Base-by-base conservation (phyloP, 2,113 vertebrate genomes). In the Rhinogobius similis region DNA sequence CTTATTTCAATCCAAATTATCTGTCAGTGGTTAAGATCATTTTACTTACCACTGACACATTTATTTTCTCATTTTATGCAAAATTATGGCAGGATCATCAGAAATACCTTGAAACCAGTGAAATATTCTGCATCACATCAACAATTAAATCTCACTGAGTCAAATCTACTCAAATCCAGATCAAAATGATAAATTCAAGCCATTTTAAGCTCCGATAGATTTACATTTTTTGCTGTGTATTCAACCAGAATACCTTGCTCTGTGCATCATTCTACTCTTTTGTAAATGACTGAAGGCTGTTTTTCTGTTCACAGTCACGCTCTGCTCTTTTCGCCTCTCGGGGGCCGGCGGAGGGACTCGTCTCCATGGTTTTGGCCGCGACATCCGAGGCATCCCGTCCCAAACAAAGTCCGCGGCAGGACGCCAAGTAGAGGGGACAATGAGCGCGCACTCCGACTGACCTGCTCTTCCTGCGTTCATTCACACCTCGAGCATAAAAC, bases 371-470 rank as follows among this genome's bases (percentile, higher is more conserved):
- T 24, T 76, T 36, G 52, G 73, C 64, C 9, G 64, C 53, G 32
- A 29, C 55, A 23, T 26, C 38, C 69, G 73, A 77, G 68, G 75
- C 43, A 68, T 66, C 61, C 64, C 50, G 70, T 67, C 26, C 21
- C 1, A 55, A 5, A 55, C 50, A 85, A 82, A 73, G 68, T 62
- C 77, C 70, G 72, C 56, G 62, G 68, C 65, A 58, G 77, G 77
- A 81, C 67, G 77, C 72, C 58, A 63, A 10, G 10, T 29, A 55
- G 39, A 63, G 24, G 73, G 62, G 63, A 68, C 68, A 73, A 20
- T 2, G 43, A 61, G 41, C 20, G 0, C 46, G 48, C 56, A 5
- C 24, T 52, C 67, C 59, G 23, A 14, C 56, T 68, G 65, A 48
- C 65, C 63, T 20, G 48, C 58, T 39, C 61, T 29, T 23, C 61